phyloP scores from a whole-genome alignment of 2,797 vertebrate species.

The Hippoglossus hippoglossus region DNA sequence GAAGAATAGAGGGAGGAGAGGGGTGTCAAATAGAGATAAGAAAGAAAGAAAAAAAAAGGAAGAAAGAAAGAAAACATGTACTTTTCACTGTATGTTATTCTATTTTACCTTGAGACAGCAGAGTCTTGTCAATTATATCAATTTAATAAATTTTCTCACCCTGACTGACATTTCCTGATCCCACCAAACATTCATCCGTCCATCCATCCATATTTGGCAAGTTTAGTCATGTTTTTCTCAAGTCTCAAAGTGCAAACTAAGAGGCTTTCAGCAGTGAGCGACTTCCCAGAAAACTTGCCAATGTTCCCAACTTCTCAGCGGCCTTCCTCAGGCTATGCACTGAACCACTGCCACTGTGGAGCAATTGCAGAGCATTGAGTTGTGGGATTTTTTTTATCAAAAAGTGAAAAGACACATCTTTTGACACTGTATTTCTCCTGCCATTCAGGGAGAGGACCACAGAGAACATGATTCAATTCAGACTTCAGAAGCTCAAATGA shows the following conservation, averaged over 20 bases:
- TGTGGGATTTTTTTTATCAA: neutral
- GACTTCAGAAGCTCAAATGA: constrained; percentile 16
- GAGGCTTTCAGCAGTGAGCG: neutral
- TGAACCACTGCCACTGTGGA: constrained; percentile 21
- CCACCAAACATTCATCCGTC: neutral
- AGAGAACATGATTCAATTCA: constrained; percentile 11
- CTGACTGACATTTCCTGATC: neutral
- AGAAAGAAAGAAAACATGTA: neutral
- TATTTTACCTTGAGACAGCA: neutral
- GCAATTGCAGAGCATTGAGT: neutral
- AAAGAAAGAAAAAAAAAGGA: constrained; percentile 1
- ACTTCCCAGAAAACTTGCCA: constrained; percentile 26
- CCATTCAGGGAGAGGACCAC: neutral
- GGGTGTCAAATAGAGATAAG: constrained; percentile 52
- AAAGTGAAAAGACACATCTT: constrained; percentile 13
- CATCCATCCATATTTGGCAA: neutral
- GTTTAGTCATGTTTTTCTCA: neutral
- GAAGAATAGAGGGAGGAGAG: constrained; percentile 15
- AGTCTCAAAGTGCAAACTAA: constrained; percentile 9
- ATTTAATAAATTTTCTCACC: constrained; percentile 8
- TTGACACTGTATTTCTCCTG: constrained; percentile 3
- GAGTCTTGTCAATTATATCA: neutral
- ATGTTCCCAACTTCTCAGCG: constrained; percentile 7
- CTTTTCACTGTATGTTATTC: neutral
- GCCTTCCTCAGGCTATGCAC: constrained; percentile 22